These are phyloP conservation scores for Drosophila teissieri DNA, from an alignment of 1,140 invertebrate species.

Conservation along the genomic window DNA sequence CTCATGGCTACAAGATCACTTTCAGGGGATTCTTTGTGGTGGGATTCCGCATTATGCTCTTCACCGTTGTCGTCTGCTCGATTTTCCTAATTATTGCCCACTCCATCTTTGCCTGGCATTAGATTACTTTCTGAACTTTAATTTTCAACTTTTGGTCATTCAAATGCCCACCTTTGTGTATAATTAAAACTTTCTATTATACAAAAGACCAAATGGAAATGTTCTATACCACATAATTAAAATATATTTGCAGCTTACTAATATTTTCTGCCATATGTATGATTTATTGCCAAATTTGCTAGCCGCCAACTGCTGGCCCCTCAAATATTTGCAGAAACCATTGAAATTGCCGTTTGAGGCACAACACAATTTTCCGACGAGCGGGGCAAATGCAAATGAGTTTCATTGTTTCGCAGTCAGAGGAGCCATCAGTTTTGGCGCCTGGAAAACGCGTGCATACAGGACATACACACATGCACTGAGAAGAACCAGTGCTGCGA, in stretches of 20 bases:
- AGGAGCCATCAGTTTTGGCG: slow-evolving; percentile 3
- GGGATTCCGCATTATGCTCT: slow-evolving; percentile 90
- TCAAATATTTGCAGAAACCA: slow-evolving; percentile 17
- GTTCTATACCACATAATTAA: not conserved
- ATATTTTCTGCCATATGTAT: not conserved
- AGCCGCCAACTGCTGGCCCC: not conserved
- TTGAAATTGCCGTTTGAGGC: slow-evolving; percentile 12
- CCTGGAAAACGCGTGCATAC: slow-evolving; percentile 3
- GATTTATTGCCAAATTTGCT: not conserved
- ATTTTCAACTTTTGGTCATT: too few relatives aligned
- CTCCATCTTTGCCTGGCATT: slow-evolving; percentile 86
- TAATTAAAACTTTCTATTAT: too few relatives aligned
- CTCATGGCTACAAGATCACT: slow-evolving; percentile 90
- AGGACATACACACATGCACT: not conserved
- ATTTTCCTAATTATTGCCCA: slow-evolving; percentile 89
- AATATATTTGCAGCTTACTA: not conserved
- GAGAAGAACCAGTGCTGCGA: not conserved
- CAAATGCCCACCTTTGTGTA: too few relatives aligned
- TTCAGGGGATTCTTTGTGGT: slow-evolving; percentile 86
- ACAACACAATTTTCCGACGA: slow-evolving; percentile 6
- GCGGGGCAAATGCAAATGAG: slow-evolving; percentile 20
- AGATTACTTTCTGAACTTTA: not conserved
- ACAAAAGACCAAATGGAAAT: too few relatives aligned
- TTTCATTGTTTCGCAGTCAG: slow-evolving; percentile 10
- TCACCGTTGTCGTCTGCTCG: slow-evolving; percentile 87